phyloP scores from a whole-genome alignment of 2,797 vertebrate genomes.

The Catharus ustulatus region DNA sequence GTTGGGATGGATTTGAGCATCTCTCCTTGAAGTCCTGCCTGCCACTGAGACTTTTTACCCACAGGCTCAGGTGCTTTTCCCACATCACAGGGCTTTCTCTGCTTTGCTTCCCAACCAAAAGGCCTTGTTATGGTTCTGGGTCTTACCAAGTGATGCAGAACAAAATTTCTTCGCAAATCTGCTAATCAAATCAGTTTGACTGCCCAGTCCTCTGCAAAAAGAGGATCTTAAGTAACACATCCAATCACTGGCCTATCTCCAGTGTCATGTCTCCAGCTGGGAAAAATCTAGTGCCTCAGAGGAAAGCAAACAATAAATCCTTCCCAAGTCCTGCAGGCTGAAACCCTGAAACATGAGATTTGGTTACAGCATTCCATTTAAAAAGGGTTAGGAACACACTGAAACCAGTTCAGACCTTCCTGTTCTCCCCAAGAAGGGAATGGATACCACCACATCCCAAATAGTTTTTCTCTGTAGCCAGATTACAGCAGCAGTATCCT shows the following conservation, averaged over 20 bases:
- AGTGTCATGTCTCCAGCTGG: conserved; percentile 49
- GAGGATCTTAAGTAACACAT: not conserved
- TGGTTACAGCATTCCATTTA: conserved; percentile 8
- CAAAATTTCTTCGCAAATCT: not conserved
- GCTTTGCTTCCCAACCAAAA: not conserved
- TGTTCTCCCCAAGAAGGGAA: not conserved
- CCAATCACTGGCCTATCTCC: conserved; percentile 46
- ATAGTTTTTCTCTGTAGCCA: not conserved
- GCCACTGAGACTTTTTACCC: not conserved
- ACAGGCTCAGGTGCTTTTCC: not conserved
- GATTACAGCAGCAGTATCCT: not conserved
- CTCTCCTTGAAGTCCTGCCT: not conserved
- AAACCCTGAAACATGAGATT: conserved; percentile 48
- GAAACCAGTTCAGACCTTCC: not conserved
- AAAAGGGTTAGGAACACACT: not conserved
- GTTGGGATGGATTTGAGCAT: not conserved
- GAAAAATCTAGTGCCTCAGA: conserved; percentile 49
- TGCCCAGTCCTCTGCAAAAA: conserved; percentile 26
- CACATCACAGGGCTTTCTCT: rapidly evolving
- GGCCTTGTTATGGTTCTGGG: not conserved
- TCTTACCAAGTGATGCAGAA: not conserved
- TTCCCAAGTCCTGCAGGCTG: conserved; percentile 18
- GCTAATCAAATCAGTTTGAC: conserved; percentile 48
- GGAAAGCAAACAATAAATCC: conserved; percentile 59
- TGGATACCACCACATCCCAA: not conserved